phyloP scores from a whole-genome alignment of 1,140 invertebrate genomes.

The Zaprionus ornatus region DNA sequence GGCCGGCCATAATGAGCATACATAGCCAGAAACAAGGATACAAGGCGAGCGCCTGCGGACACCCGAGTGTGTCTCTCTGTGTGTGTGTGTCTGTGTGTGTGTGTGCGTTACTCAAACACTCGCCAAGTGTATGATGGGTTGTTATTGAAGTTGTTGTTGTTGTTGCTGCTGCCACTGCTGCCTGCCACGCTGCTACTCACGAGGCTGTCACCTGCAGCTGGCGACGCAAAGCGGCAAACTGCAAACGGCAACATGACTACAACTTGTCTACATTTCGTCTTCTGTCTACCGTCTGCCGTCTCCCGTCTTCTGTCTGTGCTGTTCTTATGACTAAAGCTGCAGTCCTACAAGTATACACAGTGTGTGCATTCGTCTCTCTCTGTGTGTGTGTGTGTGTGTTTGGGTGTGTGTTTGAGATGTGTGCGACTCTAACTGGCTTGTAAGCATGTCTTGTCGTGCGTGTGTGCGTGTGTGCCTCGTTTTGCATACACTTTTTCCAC shows the following conservation, averaged over 20 bases:
- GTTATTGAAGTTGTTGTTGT: constrained; percentile 21
- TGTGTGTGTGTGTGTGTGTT: constrained; percentile 2
- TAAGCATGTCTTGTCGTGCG: constrained; percentile 18
- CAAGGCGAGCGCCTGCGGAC: constrained; percentile 56
- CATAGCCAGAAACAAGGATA: constrained; percentile 64
- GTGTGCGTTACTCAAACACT: constrained; percentile 46
- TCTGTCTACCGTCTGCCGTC: constrained; percentile 34
- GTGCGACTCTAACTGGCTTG: constrained; percentile 24
- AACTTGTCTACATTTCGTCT: constrained; percentile 78
- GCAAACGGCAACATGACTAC: constrained; percentile 74
- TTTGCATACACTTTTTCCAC: constrained; percentile 72
- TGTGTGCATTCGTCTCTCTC: neutral
- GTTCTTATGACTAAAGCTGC: constrained; percentile 43
- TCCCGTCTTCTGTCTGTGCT: constrained; percentile 52
- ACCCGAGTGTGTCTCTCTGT: constrained; percentile 5
- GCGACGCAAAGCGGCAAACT: constrained; percentile 49
- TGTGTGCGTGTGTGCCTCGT: constrained; percentile 36
- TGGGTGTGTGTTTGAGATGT: neutral
- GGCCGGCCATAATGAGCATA: constrained; percentile 73
- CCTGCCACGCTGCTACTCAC: constrained; percentile 10
- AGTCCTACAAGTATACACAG: neutral
- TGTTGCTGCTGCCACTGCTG: neutral
- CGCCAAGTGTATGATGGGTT: constrained; percentile 43
- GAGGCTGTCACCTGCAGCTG: constrained; percentile 73
- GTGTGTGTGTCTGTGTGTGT: constrained; percentile 1